Conservation (phyloP, 2,113 vertebrate genomes). For the Syrmaticus mikado region DNA sequence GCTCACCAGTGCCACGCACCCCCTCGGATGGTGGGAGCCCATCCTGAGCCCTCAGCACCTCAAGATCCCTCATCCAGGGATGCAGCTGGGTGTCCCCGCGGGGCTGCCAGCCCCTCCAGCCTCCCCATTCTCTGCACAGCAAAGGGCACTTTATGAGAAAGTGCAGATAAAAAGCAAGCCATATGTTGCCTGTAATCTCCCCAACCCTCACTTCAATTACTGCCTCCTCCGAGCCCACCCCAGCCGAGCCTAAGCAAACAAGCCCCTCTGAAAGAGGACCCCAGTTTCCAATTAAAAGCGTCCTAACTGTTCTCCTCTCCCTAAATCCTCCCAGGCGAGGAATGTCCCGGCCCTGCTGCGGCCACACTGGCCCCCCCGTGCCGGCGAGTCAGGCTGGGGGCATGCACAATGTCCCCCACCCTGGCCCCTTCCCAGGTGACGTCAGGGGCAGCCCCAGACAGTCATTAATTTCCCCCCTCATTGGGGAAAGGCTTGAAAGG, state of each 20-base stretch:
- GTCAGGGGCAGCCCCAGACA: constrained; percentile 77
- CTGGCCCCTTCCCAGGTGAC: constrained; percentile 77
- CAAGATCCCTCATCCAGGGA: accelerated
- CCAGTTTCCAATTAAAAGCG: constrained; percentile 86
- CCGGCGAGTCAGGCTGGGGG: constrained; percentile 70
- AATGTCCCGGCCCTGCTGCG: constrained; percentile 58
- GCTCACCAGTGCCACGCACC: constrained; percentile 18
- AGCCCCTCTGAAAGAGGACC: constrained; percentile 79
- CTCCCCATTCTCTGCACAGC: neutral
- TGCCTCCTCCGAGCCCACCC: constrained; percentile 76
- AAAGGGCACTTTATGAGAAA: constrained; percentile 84
- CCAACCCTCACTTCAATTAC: constrained; percentile 84
- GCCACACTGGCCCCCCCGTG: neutral
- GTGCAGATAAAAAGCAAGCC: constrained; percentile 81
- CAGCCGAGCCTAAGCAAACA: constrained; percentile 83
- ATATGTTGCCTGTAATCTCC: constrained; percentile 86
- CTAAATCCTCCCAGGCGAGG: constrained; percentile 79
- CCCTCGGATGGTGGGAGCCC: neutral
- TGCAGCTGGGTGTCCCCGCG: neutral
- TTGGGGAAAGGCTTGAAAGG: constrained; percentile 69
- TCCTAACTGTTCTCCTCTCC: constrained; percentile 78
- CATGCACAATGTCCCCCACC: constrained; percentile 63
- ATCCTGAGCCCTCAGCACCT: neutral
- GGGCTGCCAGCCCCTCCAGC: neutral
- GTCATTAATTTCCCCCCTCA: constrained; percentile 81